phyloP scores from a whole-genome alignment of 1,140 invertebrate species.

The Drosophila lacteicornis region DNA sequence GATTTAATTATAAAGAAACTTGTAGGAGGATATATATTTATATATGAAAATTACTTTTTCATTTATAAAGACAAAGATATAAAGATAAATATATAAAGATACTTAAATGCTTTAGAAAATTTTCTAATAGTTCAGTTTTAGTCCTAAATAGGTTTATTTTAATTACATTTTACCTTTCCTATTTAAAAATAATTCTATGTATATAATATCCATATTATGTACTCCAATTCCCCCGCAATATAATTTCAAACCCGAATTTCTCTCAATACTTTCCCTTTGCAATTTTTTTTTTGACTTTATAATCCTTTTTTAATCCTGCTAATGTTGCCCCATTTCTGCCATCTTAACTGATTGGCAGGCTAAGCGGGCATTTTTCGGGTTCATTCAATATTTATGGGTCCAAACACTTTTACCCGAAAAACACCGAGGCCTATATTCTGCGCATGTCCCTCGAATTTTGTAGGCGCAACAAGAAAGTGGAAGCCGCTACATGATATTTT shows the following conservation, averaged over 20 bases:
- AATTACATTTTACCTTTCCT: background rate
- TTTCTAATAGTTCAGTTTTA: too few species aligned
- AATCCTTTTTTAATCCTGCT: background rate
- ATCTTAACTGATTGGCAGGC: constrained; percentile 39
- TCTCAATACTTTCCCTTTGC: constrained; percentile 1
- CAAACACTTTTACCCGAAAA: constrained; percentile 38
- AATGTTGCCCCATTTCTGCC: constrained; percentile 28
- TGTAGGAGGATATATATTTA: background rate
- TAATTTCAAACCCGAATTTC: background rate
- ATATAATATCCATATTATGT: too few species aligned
- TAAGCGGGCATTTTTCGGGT: constrained; percentile 1
- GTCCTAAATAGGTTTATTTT: background rate
- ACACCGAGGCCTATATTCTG: background rate
- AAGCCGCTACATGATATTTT: constrained; percentile 14
- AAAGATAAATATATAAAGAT: too few species aligned
- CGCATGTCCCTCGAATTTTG: constrained; percentile 25
- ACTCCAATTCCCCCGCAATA: background rate
- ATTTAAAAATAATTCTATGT: background rate
- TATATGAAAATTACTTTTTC: too few species aligned
- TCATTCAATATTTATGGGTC: constrained; percentile 34
- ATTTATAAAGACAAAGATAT: too few species aligned
- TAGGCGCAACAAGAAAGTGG: constrained; percentile 52
- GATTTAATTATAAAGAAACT: background rate
- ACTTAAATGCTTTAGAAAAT: too few species aligned
- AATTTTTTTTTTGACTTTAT: background rate